Percentiles rank a stretch among this genome's conserved stretches.
These are phyloP conservation scores for Eulemur mongoz DNA, from an alignment of 2,797 vertebrate species.

Conservation along the genomic window DNA sequence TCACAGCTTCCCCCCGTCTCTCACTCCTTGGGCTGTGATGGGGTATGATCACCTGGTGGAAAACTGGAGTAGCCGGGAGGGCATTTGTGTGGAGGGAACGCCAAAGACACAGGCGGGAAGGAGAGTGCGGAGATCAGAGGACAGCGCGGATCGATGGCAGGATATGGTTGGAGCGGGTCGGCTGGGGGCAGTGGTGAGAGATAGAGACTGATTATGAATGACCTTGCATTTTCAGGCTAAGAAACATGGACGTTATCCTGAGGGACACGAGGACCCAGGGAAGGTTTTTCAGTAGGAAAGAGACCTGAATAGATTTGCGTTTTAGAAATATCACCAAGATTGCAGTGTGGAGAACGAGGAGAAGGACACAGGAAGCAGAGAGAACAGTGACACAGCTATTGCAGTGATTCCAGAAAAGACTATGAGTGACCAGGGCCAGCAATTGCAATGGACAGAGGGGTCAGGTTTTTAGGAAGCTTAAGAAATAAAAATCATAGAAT, in stretches of 20 bases:
- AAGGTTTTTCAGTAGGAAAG: conserved; percentile 13
- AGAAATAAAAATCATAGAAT: background rate
- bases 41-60: background rate
- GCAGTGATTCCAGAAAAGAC: background rate
- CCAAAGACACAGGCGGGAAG: background rate
- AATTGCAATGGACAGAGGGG: background rate
- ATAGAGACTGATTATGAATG: background rate
- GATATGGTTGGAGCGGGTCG: background rate
- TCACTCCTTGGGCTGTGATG: background rate
- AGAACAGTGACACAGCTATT: background rate
- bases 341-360: background rate
- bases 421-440: background rate
- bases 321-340: background rate
- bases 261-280: background rate
- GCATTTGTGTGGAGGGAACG: background rate
- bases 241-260: background rate
- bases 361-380: background rate
- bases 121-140: background rate
- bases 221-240: conserved; percentile 31
- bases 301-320: background rate
- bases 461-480: background rate
- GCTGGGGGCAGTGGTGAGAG: background rate
- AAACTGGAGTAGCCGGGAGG: background rate
- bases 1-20: background rate
- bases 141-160: background rate